Evolutionary conservation across 2,888 invertebrate genomes (phyloP), one percentile per base, ranked within the genome.

Genomic region (Cotesia congregata): DNA sequence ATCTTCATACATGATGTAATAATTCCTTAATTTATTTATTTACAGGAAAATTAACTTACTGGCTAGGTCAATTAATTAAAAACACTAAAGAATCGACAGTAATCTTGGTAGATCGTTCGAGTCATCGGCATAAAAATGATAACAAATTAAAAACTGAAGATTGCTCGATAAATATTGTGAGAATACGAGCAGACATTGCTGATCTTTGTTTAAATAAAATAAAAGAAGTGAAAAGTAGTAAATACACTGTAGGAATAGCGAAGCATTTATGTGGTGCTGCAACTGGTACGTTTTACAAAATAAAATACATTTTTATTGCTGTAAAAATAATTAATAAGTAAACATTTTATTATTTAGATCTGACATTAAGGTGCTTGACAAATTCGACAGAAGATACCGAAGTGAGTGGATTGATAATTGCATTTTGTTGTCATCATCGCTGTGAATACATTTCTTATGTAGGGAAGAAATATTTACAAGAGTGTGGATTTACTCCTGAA

Each of bases 211-310:
- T 97, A 80, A 91, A 91, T 6, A 89, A 91, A 78, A 86, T 94
- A 38, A 90, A 90, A 6, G 88, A 89, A 3, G 90, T 92, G 78
- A 88, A 90, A 5, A 85, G 88, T 6, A 90, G 90, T 20, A 83
- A 90, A 5, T 82, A 86, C 5, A 88, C 92, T 59, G 91, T 95
- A 67, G 96, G 94, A 0, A 90, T 96, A 30, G 95, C 97, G 1
- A 98, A 97, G 89, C 97, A 97, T 89, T 91, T 97, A 62, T 97
- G 97, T 89, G 97, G 97, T 0, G 93, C 92, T 40, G 97, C 97
- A 60, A 97, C 97, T 74, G 95, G 95, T 95, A 62, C 6, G 7
- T 38, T 6, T n/a, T 30, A 30, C 2, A 3, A 30, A 30, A 30
- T 7, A 38, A 6, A 30, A 71, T 5, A 12, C 38, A 39, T 30